Conservation (phyloP, 2,797 vertebrate genomes). For the Prunella strophiata region DNA sequence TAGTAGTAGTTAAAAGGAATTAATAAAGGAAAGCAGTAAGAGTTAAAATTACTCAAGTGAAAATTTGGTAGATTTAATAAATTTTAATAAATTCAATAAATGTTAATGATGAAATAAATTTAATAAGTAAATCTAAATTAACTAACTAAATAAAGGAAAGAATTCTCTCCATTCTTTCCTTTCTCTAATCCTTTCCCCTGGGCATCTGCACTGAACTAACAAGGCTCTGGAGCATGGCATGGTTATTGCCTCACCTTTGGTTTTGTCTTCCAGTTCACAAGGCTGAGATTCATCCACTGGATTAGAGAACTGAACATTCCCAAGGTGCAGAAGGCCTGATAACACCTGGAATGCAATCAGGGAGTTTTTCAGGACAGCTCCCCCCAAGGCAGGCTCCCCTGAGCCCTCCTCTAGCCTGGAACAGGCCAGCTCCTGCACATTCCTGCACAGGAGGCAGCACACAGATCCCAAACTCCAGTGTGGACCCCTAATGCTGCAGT, state of each 20-base stretch:
- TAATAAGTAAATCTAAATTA: background rate
- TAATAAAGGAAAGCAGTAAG: background rate
- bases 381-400: background rate
- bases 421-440: background rate
- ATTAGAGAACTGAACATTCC: conserved; percentile 85
- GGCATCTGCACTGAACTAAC: background rate
- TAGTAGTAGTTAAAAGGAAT: background rate
- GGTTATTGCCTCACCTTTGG: conserved; percentile 79
- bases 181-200: background rate
- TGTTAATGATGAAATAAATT: background rate
- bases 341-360: conserved; percentile 79
- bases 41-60: background rate
- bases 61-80: background rate
- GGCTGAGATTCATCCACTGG: conserved; percentile 84
- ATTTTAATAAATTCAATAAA: background rate
- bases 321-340: conserved; percentile 90
- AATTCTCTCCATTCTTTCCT: background rate
- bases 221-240: background rate
- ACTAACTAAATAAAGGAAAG: background rate
- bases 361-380: background rate
- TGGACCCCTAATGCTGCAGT: background rate
- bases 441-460: background rate
- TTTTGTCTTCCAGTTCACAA: conserved; percentile 80
- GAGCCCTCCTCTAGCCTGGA: background rate
- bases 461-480: background rate